Conservation (phyloP, 2,113 vertebrate genomes). For the Grammomys dolichurus region DNA sequence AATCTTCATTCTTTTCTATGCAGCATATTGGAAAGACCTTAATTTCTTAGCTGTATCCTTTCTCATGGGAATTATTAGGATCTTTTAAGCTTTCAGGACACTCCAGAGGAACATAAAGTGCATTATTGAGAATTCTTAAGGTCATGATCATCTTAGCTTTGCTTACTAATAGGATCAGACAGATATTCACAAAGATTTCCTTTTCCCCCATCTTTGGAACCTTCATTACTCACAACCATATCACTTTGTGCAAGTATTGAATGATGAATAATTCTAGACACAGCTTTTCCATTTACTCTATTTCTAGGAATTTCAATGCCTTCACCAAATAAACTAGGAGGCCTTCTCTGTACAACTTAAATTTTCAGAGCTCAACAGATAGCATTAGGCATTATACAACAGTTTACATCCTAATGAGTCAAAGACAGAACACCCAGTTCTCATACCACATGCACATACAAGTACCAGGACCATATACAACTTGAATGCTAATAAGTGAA, state of each 20-base stretch:
- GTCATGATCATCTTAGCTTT: conserved; percentile 65
- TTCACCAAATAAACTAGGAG: conserved; percentile 43
- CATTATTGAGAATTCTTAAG: conserved; percentile 52
- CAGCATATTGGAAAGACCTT: conserved; percentile 41
- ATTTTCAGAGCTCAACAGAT: neutral
- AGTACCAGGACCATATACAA: neutral
- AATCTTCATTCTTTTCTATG: conserved; percentile 14
- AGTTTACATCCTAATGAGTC: neutral
- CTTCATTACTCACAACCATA: conserved; percentile 45
- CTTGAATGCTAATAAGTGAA: neutral
- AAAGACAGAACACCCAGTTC: neutral
- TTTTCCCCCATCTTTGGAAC: neutral
- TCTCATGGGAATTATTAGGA: neutral
- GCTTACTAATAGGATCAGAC: conserved; percentile 34
- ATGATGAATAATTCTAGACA: conserved; percentile 59
- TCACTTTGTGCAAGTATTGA: conserved; percentile 54
- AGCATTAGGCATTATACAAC: neutral
- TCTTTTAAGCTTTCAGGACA: conserved; percentile 38
- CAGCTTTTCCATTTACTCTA: conserved; percentile 40
- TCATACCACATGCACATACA: neutral
- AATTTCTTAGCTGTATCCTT: conserved; percentile 31
- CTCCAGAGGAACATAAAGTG: conserved; percentile 51
- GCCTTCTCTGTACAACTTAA: neutral
- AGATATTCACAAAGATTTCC: conserved; percentile 29
- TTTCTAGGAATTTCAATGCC: conserved; percentile 40